phyloP scores from a whole-genome alignment of 2,888 invertebrate genomes.

The Acronicta alni region DNA sequence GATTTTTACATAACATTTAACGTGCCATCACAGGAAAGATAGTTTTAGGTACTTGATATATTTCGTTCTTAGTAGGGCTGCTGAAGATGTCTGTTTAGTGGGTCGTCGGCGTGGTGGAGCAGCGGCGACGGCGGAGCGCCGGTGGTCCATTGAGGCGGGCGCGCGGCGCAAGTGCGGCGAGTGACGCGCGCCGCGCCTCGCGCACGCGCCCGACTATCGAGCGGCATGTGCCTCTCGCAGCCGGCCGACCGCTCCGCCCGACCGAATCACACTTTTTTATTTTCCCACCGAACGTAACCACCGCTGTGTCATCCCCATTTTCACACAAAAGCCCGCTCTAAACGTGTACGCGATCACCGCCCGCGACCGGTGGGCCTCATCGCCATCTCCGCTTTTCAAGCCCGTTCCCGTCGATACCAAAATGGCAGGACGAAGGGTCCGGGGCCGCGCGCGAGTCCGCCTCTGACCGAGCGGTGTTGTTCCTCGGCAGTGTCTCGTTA shows the following conservation, averaged over 20 bases:
- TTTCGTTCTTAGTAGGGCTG: slow-evolving; percentile 11
- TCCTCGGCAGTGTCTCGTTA: slow-evolving; percentile 79
- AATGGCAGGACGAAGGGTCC: slow-evolving; percentile 79
- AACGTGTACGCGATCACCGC: slow-evolving; percentile 38
- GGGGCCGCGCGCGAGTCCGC: slow-evolving; percentile 71
- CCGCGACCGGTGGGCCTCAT: slow-evolving; percentile 41
- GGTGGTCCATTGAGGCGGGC: slow-evolving; percentile 57
- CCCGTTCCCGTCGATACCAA: slow-evolving; percentile 71
- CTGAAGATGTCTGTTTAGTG: slow-evolving; percentile 17
- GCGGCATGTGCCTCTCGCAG: slow-evolving; percentile 86
- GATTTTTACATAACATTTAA: too few species aligned
- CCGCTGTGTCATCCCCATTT: slow-evolving; percentile 69
- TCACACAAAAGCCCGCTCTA: slow-evolving; percentile 65
- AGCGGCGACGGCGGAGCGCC: slow-evolving; percentile 39
- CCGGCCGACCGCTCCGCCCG: slow-evolving; percentile 84
- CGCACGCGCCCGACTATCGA: slow-evolving; percentile 87
- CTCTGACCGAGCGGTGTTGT: slow-evolving; percentile 70
- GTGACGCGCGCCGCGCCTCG: slow-evolving; percentile 79
- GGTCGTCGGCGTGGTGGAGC: slow-evolving; percentile 27
- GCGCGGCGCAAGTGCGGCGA: slow-evolving; percentile 76
- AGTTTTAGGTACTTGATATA: too few species aligned
- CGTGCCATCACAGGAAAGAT: too few species aligned
- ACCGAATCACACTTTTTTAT: slow-evolving; percentile 82
- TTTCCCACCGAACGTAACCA: slow-evolving; percentile 79
- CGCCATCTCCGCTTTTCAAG: slow-evolving; percentile 51